Conservation (phyloP, 2,797 vertebrate genomes). For the Labroides dimidiatus region DNA sequence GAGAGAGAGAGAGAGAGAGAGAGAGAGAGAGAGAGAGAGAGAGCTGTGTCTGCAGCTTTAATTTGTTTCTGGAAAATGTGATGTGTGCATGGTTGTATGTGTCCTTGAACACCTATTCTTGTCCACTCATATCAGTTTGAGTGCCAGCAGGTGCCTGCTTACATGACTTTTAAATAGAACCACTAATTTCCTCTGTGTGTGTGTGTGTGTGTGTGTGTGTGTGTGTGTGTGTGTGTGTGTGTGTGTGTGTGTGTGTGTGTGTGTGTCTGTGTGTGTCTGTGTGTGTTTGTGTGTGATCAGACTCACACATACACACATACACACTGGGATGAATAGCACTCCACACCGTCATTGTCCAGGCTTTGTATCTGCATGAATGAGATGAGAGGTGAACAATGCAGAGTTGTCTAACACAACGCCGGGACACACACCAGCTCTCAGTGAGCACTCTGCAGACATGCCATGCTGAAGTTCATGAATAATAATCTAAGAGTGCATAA, state of each 20-base stretch:
- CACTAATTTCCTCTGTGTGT: conserved; percentile 10
- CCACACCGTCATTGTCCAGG: conserved; percentile 42
- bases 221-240: neutral
- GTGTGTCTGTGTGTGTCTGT: conserved; percentile 5
- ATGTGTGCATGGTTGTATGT: neutral
- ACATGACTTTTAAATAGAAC: conserved; percentile 9
- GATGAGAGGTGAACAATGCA: conserved; percentile 67
- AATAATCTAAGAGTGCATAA: conserved; percentile 67
- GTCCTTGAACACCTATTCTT: conserved; percentile 4
- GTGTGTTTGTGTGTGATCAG: neutral
- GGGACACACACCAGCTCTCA: conserved; percentile 58
- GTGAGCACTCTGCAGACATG: conserved; percentile 50
- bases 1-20: too few relatives aligned
- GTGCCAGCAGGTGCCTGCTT: conserved; percentile 45
- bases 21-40: too few relatives aligned
- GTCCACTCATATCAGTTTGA: conserved; percentile 23
- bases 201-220: neutral
- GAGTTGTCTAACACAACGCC: conserved; percentile 60
- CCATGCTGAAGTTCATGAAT: conserved; percentile 71
- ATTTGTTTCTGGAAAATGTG: conserved; percentile 9
- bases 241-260: conserved; percentile 1
- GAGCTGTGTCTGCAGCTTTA: neutral
- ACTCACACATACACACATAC: conserved; percentile 32
- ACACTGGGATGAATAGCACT: conserved; percentile 40
- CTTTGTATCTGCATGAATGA: conserved; percentile 66